Evolutionary conservation across 2,888 invertebrate genomes (phyloP), one percentile per base, ranked within the genome.

Genomic region (Aplocera efformata): DNA sequence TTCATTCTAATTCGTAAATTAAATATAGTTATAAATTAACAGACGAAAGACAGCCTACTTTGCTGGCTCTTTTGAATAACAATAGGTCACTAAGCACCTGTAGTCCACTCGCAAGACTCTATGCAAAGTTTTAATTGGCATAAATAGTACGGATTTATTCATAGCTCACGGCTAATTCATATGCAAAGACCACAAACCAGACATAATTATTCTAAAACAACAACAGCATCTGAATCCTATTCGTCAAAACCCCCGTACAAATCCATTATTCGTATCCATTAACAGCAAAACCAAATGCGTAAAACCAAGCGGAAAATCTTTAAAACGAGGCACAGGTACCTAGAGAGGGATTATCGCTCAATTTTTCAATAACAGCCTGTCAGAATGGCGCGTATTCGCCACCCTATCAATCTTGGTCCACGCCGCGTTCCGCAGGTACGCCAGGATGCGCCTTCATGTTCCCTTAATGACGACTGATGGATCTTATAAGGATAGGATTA

Each of bases 351-450:
- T 82, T 83, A 83, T 82, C 79, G 71, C 72, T 82, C 79, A 83
- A 81, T 83, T 83, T 84, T 84, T 80, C 83, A 81, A 81, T 84
- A 83, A 82, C 70, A 76, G 72, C 63, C 79, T 78, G 82, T 82
- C 84, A 76, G 70, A 59, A 58, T 63, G 62, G 63, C 62, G 72
- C 60, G 60, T 61, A 21, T 56, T 42, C 31, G 33, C 17, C 44
- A 58, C 62, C 68, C 66, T 75, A 85, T 85, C 85, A 80, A 83
- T 85, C 85, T 83, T 81, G 60, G 67, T 71, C 13, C 13, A 65
- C 35, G 24, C 34, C 32, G 35, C 32, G 44, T 29, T 68, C 72
- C 72, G 55, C 73, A 78, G 79, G 79, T 77, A 77, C 44, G 55
- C 39, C 55, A 53, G 52, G 56, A 50, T 56, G 52, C 48, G 56